A percentile compares a stretch with the other conserved stretches of the same genome.
phyloP scores from a whole-genome alignment of 2,888 invertebrate species.

The Zaprionus obscuricornis region DNA sequence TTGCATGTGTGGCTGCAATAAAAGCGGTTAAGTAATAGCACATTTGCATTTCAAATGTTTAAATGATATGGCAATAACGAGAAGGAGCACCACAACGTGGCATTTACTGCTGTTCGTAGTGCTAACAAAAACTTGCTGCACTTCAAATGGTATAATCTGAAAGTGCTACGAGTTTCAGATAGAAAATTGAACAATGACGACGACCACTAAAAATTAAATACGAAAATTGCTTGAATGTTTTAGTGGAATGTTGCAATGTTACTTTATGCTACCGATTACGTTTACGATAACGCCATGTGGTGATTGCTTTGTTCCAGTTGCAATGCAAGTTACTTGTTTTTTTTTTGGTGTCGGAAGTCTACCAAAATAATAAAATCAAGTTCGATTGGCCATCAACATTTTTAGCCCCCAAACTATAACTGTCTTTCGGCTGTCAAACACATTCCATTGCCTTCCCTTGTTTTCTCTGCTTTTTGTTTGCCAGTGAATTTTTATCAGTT shows the following conservation, averaged over 20 bases:
- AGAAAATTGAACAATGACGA: constrained; percentile 51
- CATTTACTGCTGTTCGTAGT: no score
- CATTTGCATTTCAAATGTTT: constrained; percentile 64
- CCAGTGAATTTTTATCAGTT: neutral
- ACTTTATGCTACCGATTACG: no score
- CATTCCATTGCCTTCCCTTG: neutral
- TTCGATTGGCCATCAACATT: constrained; percentile 70
- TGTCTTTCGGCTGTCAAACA: constrained; percentile 65
- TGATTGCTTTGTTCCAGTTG: constrained; percentile 7
- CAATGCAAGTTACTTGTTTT: constrained; percentile 1
- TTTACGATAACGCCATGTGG: constrained; percentile 48
- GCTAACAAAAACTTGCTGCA: constrained; percentile 16
- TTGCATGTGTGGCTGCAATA: constrained; percentile 34
- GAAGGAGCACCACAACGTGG: constrained; percentile 1
- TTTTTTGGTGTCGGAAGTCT: constrained; percentile 28
- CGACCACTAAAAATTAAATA: constrained; percentile 55
- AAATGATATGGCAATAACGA: constrained; percentile 56
- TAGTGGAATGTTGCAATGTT: no score
- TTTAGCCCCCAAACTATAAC: constrained; percentile 62
- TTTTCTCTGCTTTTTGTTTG: neutral
- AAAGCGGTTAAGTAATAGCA: constrained; percentile 59
- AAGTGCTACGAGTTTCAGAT: constrained; percentile 3
- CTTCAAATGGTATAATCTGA: neutral
- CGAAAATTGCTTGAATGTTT: constrained; percentile 36
- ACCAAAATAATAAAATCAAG: constrained; percentile 63